Evolutionary conservation across 1,140 invertebrate species (phyloP).

Genomic region (Drosophila melanica): DNA sequence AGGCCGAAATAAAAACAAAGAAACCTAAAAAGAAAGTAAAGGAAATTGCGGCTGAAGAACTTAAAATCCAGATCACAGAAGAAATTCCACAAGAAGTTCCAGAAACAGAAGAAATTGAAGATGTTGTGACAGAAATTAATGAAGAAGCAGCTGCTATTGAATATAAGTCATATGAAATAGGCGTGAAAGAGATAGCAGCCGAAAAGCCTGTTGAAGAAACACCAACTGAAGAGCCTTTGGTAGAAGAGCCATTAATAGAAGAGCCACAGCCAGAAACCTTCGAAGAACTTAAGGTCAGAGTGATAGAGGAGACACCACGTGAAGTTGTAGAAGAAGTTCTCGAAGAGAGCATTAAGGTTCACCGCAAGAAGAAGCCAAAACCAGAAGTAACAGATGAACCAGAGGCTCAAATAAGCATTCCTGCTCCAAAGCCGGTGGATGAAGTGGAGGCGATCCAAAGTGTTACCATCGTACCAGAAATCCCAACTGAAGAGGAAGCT

Average conservation of each 20-base stretch:
- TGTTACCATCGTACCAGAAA: conserved; percentile 71
- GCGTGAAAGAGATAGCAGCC: conserved; percentile 46
- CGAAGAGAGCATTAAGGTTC: conserved; percentile 65
- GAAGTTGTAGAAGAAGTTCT: conserved; percentile 68
- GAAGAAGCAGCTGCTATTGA: conserved; percentile 36
- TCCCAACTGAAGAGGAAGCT: conserved; percentile 68
- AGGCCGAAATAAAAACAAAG: conserved; percentile 73
- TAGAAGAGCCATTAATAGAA: conserved; percentile 44
- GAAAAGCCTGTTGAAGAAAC: conserved; percentile 43
- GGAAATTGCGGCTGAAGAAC: conserved; percentile 62
- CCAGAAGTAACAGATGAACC: conserved; percentile 60
- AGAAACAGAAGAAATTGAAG: conserved; percentile 53
- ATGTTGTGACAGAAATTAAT: conserved; percentile 38
- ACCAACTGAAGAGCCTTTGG: conserved; percentile 21
- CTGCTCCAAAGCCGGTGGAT: conserved; percentile 56
- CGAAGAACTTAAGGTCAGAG: conserved; percentile 67
- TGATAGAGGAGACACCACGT: conserved; percentile 68
- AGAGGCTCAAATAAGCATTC: conserved; percentile 59
- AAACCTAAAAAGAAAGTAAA: conserved; percentile 76
- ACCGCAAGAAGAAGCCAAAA: conserved; percentile 72
- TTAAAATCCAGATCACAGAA: conserved; percentile 62
- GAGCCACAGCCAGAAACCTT: conserved; percentile 53
- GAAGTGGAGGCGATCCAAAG: conserved; percentile 61
- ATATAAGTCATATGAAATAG: conserved; percentile 51
- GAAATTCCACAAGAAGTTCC: conserved; percentile 61